These are phyloP conservation scores for Sphyrna mokarran DNA, from an alignment of 2,113 vertebrate genomes.

Conservation along the genomic window DNA sequence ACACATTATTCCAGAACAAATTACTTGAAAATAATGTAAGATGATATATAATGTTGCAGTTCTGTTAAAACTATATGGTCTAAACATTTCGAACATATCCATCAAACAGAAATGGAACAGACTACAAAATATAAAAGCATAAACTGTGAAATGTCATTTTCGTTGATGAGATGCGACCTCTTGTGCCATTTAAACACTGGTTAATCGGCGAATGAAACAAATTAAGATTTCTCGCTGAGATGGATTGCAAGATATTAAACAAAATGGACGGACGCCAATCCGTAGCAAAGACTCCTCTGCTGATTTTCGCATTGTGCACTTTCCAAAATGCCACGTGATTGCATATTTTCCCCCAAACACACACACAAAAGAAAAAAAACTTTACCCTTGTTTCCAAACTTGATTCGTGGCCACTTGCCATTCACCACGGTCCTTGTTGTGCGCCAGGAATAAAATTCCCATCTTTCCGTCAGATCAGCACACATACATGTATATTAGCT, in stretches of 20 bases:
- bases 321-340: slow-evolving; percentile 28
- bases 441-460: neutral
- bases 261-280: neutral
- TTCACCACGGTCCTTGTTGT: neutral
- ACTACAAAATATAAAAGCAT: too few species aligned
- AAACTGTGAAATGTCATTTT: neutral
- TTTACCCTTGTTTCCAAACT: neutral
- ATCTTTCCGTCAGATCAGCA: slow-evolving; percentile 4
- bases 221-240: neutral
- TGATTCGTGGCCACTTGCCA: neutral
- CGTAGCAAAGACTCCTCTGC: neutral
- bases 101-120: too few species aligned
- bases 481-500: neutral
- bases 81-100: too few species aligned
- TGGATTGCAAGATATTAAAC: neutral
- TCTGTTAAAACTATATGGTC: too few species aligned
- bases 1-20: too few species aligned
- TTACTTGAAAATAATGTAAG: too few species aligned
- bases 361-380: neutral
- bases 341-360: neutral
- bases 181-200: neutral
- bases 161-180: neutral
- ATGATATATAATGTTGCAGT: too few species aligned
- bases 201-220: neutral
- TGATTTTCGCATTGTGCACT: neutral